Evolutionary conservation across 92 coral and sea anemone genomes (phyloP).

Genomic region (Scolanthus callimorphus): DNA sequence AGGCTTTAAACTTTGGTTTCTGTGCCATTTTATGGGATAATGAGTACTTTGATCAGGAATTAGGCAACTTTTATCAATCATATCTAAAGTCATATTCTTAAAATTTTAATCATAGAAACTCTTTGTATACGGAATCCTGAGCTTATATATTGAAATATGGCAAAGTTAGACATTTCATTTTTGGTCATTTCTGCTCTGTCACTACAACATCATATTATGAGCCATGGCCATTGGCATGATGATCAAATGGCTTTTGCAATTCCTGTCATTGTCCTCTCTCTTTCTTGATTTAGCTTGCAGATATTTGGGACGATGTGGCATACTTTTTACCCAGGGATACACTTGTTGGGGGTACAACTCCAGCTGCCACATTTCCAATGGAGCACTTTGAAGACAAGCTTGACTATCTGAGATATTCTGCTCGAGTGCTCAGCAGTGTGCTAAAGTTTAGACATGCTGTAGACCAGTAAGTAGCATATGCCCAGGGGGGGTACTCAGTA

Average conservation of each 20-base stretch:
- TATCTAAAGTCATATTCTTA: too few species aligned
- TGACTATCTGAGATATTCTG: conserved; percentile 76
- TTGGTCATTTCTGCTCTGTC: too few species aligned
- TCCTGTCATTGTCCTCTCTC: neutral
- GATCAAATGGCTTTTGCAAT: neutral
- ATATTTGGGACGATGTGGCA: conserved; percentile 96
- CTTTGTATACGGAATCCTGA: too few species aligned
- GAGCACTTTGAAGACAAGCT: conserved; percentile 57
- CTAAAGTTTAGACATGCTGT: conserved; percentile 75
- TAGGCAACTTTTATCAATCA: too few species aligned
- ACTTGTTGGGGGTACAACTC: conserved; percentile 73
- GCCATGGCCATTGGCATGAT: too few species aligned
- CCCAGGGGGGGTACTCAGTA: neutral
- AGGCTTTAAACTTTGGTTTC: too few species aligned
- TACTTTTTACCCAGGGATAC: conserved; percentile 83
- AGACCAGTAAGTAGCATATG: conserved; percentile 55
- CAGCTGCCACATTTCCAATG: conserved; percentile 87
- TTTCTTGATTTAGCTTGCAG: conserved; percentile 66
- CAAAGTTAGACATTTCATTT: too few species aligned
- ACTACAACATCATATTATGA: too few species aligned
- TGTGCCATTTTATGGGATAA: too few species aligned
- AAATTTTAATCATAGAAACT: too few species aligned
- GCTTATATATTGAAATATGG: too few species aligned
- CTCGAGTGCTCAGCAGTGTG: conserved; percentile 67
- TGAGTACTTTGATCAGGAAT: too few species aligned